phyloP scores from a whole-genome alignment of 2,113 vertebrate species.

The Alaudala cheleensis region DNA sequence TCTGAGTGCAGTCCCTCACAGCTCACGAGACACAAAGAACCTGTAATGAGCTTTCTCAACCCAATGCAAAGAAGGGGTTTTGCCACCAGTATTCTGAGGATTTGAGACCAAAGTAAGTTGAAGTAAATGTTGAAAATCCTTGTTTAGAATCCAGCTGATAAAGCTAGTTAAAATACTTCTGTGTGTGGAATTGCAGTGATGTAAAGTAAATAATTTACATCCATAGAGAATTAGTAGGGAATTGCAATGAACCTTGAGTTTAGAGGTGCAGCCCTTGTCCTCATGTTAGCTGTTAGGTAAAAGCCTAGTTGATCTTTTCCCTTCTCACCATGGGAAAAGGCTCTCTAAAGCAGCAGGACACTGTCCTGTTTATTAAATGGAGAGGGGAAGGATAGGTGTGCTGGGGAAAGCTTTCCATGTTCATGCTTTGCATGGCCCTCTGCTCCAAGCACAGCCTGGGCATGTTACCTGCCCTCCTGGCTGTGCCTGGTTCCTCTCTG shows the following conservation, averaged over 20 bases:
- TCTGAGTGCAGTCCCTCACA: neutral
- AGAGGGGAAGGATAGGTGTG: neutral
- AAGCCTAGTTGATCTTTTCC: neutral
- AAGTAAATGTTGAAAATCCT: neutral
- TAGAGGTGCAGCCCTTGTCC: neutral
- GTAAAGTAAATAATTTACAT: neutral
- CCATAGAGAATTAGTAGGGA: neutral
- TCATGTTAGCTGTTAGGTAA: neutral
- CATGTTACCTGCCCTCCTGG: rapidly evolving
- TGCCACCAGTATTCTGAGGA: too few species aligned
- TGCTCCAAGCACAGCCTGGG: too few species aligned
- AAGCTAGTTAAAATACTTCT: neutral
- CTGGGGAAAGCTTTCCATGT: rapidly evolving
- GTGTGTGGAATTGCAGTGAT: neutral
- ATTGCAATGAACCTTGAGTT: neutral
- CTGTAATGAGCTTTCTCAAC: neutral
- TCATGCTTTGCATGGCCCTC: rapidly evolving
- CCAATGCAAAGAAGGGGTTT: neutral
- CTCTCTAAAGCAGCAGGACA: neutral
- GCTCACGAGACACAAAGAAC: rapidly evolving
- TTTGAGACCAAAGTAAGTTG: neutral
- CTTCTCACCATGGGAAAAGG: neutral
- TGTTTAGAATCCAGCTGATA: neutral
- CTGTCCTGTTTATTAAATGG: neutral
- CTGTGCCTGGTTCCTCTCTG: too few species aligned